Evolutionary conservation across 64 coral and sea anemone genomes (phyloP), one percentile per base, ranked within the genome.

Genomic region (Montipora sp.): DNA sequence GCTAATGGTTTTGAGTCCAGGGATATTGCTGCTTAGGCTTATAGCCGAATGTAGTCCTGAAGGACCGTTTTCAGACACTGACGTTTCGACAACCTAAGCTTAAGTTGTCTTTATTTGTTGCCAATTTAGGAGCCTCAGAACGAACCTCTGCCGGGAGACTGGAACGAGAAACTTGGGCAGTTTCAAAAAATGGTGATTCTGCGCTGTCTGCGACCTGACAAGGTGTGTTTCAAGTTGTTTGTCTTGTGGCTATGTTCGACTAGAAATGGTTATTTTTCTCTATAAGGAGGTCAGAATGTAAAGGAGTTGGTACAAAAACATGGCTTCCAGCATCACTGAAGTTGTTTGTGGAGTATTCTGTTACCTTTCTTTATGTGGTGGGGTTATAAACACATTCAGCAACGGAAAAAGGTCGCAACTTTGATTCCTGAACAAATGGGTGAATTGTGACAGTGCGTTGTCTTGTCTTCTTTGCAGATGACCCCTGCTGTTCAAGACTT

Each of bases 141-240:
- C 14, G 94, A 96, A 80, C 74, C 92, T 49, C 47, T 99, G 46
- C 98, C 98, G 47, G 98, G 98, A 75, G 98, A 99, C 13, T 99
- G 98, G 98, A 76, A 96, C 48, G 94, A 92, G 13, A 99, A 99
- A 71, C 83, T 99, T 48, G 92, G 93, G 11, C 83, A 89, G 14
- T 99, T 99, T 80, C 98, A 99, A 24, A 99, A 99, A 88, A 89
- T 99, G 83, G 88, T 99, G 21, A 73, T 99, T 18, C 78, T 99
- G 59, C 91, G 98, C 63, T 99, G 98, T 75, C 77, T 99, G 18
- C 91, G 98, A 71, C 94, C 98, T 47, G 98, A 99, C 77, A 99
- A 99, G 98, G 98, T 98, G 48, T 73, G 84, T 63, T 83, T 57
- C 7, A 20, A 14, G 45, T 84, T 57, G 7, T 21, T 53, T 21